A percentile compares a stretch with the other conserved stretches of the same genome.
These are phyloP conservation scores for Lophotis ruficrista DNA, from an alignment of 2,113 vertebrate genomes.

Conservation along the genomic window DNA sequence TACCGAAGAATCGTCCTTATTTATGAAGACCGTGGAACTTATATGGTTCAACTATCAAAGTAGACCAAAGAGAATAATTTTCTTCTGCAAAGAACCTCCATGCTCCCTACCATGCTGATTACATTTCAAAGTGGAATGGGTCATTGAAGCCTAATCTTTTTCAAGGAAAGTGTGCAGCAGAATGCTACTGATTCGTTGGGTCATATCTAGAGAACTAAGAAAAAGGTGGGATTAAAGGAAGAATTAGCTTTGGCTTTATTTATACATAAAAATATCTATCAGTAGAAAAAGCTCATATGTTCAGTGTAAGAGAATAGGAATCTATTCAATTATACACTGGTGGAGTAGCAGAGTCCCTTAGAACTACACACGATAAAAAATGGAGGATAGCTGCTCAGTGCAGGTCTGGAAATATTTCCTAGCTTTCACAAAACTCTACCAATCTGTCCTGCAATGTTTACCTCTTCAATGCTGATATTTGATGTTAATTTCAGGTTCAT, in stretches of 20 bases:
- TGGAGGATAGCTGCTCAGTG: background rate
- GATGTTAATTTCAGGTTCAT: background rate
- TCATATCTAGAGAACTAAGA: background rate
- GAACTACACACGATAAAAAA: background rate
- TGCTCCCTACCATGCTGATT: background rate
- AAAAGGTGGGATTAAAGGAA: background rate
- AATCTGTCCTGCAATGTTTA: background rate
- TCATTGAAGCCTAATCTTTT: background rate
- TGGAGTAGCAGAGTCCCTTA: background rate
- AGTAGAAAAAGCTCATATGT: background rate
- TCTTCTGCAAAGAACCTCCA: background rate
- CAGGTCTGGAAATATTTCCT: background rate
- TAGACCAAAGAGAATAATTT: conserved; percentile 3
- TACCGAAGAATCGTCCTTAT: background rate
- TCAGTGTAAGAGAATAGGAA: background rate
- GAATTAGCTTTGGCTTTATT: background rate
- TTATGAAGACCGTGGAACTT: background rate
- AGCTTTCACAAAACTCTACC: background rate
- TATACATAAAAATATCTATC: background rate
- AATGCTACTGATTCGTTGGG: background rate
- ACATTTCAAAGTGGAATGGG: background rate
- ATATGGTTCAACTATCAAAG: background rate
- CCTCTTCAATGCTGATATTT: background rate
- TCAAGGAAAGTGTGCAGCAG: background rate
- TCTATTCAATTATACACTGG: background rate